Percentiles rank a stretch among this genome's conserved stretches.
phyloP scores from a whole-genome alignment of 2,113 vertebrate species.

The Pelecanus crispus region DNA sequence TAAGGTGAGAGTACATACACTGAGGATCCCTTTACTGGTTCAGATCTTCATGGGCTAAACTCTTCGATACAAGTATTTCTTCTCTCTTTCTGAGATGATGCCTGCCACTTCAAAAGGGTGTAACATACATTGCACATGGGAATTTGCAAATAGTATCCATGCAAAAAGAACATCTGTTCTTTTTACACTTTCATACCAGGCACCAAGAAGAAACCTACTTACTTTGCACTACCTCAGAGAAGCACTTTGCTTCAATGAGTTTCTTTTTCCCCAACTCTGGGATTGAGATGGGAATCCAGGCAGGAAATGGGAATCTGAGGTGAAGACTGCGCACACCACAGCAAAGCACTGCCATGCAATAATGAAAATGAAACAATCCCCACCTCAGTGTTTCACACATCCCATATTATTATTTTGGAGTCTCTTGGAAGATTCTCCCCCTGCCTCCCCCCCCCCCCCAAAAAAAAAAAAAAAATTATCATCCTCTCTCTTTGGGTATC shows the following conservation, averaged over 20 bases:
- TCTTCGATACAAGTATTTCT: not conserved
- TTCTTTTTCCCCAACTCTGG: not conserved
- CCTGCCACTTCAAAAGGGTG: not conserved
- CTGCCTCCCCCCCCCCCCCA: no score
- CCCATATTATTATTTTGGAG: not conserved
- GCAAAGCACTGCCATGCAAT: not conserved
- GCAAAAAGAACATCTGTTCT: not conserved
- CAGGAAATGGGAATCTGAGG: not conserved
- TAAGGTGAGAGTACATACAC: not conserved
- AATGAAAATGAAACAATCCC: not conserved
- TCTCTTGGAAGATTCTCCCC: not conserved
- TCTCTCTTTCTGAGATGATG: not conserved
- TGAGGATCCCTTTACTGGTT: not conserved
- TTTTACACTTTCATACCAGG: not conserved
- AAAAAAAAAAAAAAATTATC: not conserved
- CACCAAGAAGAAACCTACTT: not conserved
- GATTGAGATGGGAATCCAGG: not conserved
- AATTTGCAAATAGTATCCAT: not conserved
- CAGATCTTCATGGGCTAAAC: not conserved
- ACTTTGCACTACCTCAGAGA: conserved; percentile 50
- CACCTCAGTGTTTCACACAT: not conserved
- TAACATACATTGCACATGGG: not conserved
- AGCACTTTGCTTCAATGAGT: conserved; percentile 37
- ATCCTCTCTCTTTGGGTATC: not conserved
- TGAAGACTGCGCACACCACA: not conserved